Evolutionary conservation across 2,113 vertebrate genomes (phyloP), one percentile per base, ranked within the genome.

Genomic region (Neotoma lepida): DNA sequence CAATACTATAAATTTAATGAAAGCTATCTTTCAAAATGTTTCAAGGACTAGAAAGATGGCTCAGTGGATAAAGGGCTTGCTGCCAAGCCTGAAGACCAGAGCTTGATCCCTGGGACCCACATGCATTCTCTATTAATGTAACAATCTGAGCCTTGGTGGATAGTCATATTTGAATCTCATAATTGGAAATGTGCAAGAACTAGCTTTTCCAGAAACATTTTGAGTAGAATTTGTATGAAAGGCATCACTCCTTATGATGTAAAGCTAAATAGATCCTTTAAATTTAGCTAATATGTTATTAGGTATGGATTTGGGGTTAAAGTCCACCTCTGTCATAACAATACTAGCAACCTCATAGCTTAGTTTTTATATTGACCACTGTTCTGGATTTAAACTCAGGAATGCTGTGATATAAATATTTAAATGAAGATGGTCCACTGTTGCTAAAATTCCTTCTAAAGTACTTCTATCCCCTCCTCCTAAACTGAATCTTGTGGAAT

Each of bases 381-480:
- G n/a, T 78, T 82, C 39, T 89, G n/a, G 95, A 68, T 94, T 89
- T 89, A 91, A 84, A 54, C 28, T 91, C 41, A 85, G 70, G 30
- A 7, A 68, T 81, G 26, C 54, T 91, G 17, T 2, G 0, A 76
- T 41, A 46, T 1, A 14, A 81, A 93, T 82, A 91, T 88, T 6
- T 30, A 28, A 39, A 14, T 41, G 54, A 81, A 26, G 20, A 58
- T 4, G 0, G 24, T 81, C 58, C 22, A 26, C 54, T 58, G 78
- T 58, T 39, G 54, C 12, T 81, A 39, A 58, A 58, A 58, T 28
- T 58, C 35, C 22, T 17, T 39, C 6, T 58, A 81, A 81, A 81
- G 35, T 15, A 39, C 54, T 80, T 58, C 35, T 39, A 39, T 6
- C 24, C 6, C 35, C 35, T 58, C 22, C 10, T 26, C 12, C 12